These are phyloP conservation scores for Paraescarpia echinospica DNA, from an alignment of 1,140 invertebrate species.

Conservation along the genomic window DNA sequence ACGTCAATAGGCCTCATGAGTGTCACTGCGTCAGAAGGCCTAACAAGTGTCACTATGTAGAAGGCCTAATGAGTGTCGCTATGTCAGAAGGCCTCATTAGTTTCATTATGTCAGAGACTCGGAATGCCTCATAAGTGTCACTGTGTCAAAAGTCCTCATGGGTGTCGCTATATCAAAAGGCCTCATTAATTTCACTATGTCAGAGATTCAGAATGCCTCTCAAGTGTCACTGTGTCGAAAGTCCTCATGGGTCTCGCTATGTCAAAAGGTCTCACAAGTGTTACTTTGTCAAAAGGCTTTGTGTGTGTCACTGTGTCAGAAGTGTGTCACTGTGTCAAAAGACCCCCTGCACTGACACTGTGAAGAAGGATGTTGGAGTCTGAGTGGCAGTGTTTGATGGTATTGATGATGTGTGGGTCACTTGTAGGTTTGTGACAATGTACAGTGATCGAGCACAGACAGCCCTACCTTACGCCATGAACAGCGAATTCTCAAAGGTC, in stretches of 20 bases:
- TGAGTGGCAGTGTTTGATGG: not conserved
- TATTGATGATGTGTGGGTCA: not conserved
- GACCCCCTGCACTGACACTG: not conserved
- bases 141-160: not conserved
- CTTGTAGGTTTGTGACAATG: slow-evolving; percentile 69
- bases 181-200: not conserved
- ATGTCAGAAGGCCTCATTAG: not conserved
- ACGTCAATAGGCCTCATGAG: not conserved
- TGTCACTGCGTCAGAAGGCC: not conserved
- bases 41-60: not conserved
- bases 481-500: slow-evolving; percentile 84
- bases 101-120: too few relatives aligned
- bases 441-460: slow-evolving; percentile 81
- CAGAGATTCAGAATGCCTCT: not conserved
- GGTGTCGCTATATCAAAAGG: not conserved
- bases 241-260: not conserved
- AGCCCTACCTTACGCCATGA: slow-evolving; percentile 90
- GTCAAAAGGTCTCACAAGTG: not conserved
- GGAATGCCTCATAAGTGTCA: not conserved
- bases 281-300: not conserved
- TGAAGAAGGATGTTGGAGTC: not conserved
- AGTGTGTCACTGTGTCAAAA: too few relatives aligned
- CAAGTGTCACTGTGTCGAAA: not conserved
- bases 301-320: too few relatives aligned
- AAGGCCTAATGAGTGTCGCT: not conserved